A percentile compares a stretch with the other conserved stretches of the same genome.
Evolutionary conservation across 2,888 invertebrate species (phyloP).

Genomic region (Bibio marci): DNA sequence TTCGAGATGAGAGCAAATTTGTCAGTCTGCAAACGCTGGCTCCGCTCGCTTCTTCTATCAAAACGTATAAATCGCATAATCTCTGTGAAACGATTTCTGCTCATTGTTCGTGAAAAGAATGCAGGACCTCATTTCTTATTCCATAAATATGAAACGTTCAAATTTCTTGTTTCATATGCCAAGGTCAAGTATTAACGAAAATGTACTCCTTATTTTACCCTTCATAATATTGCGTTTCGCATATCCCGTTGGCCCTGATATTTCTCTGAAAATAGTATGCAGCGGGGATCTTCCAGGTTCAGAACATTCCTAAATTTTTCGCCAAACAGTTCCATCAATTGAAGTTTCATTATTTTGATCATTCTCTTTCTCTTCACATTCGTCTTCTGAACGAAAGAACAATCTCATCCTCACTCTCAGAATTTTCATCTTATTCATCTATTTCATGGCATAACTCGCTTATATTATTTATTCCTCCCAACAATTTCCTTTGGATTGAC

Average conservation of each 20-base stretch:
- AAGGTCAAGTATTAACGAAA: constrained; percentile 10
- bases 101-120: constrained; percentile 13
- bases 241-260: too few relatives aligned
- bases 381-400: not conserved
- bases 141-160: constrained; percentile 12
- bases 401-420: too few relatives aligned
- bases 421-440: too few relatives aligned
- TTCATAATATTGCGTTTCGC: constrained; percentile 10
- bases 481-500: too few relatives aligned
- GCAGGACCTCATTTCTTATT: too few relatives aligned
- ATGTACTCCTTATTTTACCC: constrained; percentile 10
- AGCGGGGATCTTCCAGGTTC: constrained; percentile 4
- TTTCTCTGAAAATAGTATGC: constrained; percentile 6
- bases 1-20: too few relatives aligned
- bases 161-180: constrained; percentile 11
- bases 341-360: not conserved
- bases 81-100: constrained; percentile 12
- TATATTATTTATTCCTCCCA: too few relatives aligned
- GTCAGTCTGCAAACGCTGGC: constrained; percentile 11
- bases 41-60: constrained; percentile 11
- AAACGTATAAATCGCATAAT: constrained; percentile 13
- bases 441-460: too few relatives aligned
- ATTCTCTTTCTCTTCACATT: not conserved
- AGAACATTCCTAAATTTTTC: constrained; percentile 6
- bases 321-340: constrained; percentile 10